Base-by-base conservation (phyloP, 2,797 vertebrate genomes). In the Pangasius krempfi region DNA sequence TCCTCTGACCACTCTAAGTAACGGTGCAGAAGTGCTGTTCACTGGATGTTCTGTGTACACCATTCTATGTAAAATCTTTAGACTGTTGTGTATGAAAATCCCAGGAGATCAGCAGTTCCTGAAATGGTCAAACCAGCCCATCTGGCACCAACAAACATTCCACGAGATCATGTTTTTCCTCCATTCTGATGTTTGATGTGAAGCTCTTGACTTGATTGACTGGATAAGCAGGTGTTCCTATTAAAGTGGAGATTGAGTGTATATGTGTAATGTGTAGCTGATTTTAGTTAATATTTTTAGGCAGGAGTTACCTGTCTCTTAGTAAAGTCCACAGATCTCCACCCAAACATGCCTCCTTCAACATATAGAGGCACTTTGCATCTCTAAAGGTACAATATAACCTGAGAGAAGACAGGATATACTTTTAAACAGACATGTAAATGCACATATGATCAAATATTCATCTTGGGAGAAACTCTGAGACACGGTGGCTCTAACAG, bases 271-370 rank as follows among this genome's bases (percentile, higher is more conserved):
- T n/a, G n/a, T n/a, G 54, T 37, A 10, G 16, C 25, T 27, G n/a
- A 22, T 4, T 8, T 78, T 7, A 50, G 64, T 62, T n/a, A 18
- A 52, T 40, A 50, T 25, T 79, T 25, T 44, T 7, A 22, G 7
- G 9, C 12, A 54, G 25, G 16, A 27, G 73, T 88, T 92, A 96
- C 96, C 95, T 95, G 44, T 97, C 94, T 92, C 91, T 95, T 18
- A 96, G 93, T 2, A 96, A 91, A 89, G 86, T 90, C 88, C 91
- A 94, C 73, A 97, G 93, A 93, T 96, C 94, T 27, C 96, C 96
- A 66, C 96, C 94, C 25, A 96, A 92, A 92, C 96, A 96, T 33
- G 94, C 95, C 89, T 97, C 96, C 86, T 95, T 95, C 91, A 97
- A 87, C 92, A 96, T 91, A 89, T 96, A 97, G 27, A 97, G 90